phyloP scores from a whole-genome alignment of 2,113 vertebrate species.

The Trematomus loennbergii region DNA sequence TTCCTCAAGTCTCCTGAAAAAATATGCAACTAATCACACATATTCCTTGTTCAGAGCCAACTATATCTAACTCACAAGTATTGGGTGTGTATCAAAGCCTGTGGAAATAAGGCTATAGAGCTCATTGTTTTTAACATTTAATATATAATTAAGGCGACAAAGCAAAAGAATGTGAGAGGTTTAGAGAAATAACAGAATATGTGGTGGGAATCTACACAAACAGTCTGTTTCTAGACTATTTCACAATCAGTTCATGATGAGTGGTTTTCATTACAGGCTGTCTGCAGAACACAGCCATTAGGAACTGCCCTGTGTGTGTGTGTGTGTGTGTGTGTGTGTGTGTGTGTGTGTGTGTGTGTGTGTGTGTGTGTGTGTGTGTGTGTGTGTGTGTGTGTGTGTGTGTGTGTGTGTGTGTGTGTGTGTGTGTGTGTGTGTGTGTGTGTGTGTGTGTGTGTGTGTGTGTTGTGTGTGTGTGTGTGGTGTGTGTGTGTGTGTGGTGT shows the following conservation, averaged over 20 bases:
- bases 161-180: neutral
- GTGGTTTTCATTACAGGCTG: slow-evolving; percentile 62
- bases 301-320: slow-evolving; percentile 24
- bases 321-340: slow-evolving; percentile 14
- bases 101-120: no score
- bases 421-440: no score
- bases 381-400: no score
- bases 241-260: slow-evolving; percentile 60
- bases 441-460: no score
- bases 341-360: slow-evolving; percentile 11
- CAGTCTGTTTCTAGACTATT: slow-evolving; percentile 30
- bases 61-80: no score
- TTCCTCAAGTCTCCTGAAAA: slow-evolving; percentile 16
- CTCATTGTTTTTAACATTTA: no score
- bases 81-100: no score
- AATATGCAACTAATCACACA: no score
- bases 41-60: no score
- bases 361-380: no score
- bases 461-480: no score
- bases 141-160: neutral
- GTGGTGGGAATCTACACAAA: slow-evolving; percentile 20
- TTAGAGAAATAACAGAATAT: slow-evolving; percentile 13
- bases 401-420: no score
- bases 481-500: neutral
- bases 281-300: slow-evolving; percentile 53